Evolutionary conservation across 1,140 invertebrate species (phyloP).

Genomic region (Lepidurus couesii): DNA sequence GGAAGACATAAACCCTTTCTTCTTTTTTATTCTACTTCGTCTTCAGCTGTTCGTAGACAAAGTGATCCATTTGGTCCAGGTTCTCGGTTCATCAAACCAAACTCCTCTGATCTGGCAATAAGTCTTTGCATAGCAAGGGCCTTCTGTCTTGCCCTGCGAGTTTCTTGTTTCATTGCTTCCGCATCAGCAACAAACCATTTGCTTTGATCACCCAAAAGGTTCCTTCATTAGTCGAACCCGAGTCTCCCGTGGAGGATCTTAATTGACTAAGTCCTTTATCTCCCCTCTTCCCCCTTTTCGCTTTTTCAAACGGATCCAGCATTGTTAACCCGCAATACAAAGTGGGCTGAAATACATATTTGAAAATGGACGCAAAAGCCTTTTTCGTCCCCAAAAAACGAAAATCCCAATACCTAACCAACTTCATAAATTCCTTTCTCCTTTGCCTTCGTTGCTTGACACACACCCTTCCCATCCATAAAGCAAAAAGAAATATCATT

Average conservation of each 20-base stretch:
- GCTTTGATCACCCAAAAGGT: neutral
- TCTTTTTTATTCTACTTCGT: neutral
- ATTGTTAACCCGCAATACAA: neutral
- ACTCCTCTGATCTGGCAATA: neutral
- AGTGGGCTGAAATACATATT: too few species aligned
- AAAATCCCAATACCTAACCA: too few species aligned
- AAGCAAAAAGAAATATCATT: too few species aligned
- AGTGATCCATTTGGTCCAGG: neutral
- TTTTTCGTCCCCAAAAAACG: too few species aligned
- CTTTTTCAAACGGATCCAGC: neutral
- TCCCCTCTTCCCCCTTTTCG: neutral
- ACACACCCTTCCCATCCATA: too few species aligned
- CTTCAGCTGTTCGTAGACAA: neutral
- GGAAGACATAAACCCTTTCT: neutral
- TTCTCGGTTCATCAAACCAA: neutral
- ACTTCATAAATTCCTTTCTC: too few species aligned
- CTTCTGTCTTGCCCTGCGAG: neutral
- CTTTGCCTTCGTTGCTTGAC: too few species aligned
- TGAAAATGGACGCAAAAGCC: too few species aligned
- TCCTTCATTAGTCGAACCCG: neutral
- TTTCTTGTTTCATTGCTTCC: neutral
- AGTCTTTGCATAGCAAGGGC: neutral
- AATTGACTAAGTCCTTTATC: conserved; percentile 12
- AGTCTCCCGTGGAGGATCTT: conserved; percentile 8
- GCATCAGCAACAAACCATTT: conserved; percentile 11